Percentiles rank a stretch among this genome's conserved stretches.
phyloP scores from a whole-genome alignment of 2,888 invertebrate species.

The Drosophila lutescens region DNA sequence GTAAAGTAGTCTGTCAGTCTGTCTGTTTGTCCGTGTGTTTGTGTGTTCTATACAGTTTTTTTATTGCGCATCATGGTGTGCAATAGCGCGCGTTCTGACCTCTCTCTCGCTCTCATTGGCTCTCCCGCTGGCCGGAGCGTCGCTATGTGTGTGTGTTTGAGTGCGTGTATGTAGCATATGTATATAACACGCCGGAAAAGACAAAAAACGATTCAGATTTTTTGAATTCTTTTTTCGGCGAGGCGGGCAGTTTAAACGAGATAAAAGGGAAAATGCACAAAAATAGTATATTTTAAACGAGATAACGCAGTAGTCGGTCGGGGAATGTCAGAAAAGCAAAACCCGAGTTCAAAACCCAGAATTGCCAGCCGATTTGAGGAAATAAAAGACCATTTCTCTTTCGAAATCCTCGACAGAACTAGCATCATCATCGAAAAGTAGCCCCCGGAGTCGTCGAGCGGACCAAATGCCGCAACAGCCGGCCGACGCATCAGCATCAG shows the following conservation, averaged over 20 bases:
- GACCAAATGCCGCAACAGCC: conserved; percentile 42
- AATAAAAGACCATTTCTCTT: conserved; percentile 14
- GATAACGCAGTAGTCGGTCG: conserved; percentile 9
- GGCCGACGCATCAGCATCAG: conserved; percentile 39
- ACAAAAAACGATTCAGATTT: conserved; percentile 22
- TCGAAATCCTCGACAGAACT: conserved; percentile 22
- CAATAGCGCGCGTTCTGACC: conserved; percentile 42
- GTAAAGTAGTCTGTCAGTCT: conserved; percentile 45
- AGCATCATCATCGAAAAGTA: background rate
- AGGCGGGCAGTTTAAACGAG: conserved; percentile 22
- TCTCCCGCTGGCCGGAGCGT: conserved; percentile 21
- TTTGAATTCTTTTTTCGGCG: conserved; percentile 5
- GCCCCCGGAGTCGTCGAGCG: conserved; percentile 19
- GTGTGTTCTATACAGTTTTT: conserved; percentile 56
- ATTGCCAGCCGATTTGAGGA: conserved; percentile 3
- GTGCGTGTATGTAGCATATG: conserved; percentile 12
- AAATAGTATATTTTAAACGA: background rate
- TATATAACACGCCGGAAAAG: conserved; percentile 49
- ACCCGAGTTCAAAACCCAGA: conserved; percentile 8
- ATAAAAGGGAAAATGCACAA: conserved; percentile 23
- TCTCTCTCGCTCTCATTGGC: conserved; percentile 30
- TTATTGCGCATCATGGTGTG: conserved; percentile 78
- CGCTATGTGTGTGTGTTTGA: conserved; percentile 8
- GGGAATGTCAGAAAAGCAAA: background rate
- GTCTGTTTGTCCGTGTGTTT: conserved; percentile 19